phyloP scores from a whole-genome alignment of 2,113 vertebrate genomes.

The Ancistrus triradiatus region DNA sequence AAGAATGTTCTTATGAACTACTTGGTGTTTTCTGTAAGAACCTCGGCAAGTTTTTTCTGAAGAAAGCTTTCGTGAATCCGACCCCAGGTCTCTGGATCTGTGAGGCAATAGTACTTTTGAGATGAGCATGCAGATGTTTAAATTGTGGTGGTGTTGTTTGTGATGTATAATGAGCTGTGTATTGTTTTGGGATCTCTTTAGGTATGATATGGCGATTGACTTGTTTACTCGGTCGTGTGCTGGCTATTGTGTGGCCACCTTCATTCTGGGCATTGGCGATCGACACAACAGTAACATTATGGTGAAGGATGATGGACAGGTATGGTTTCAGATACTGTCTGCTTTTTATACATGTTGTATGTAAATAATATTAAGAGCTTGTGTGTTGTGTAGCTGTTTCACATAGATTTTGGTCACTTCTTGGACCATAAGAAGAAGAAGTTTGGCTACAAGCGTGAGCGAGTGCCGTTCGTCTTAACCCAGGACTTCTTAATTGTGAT shows the following conservation, averaged over 20 bases:
- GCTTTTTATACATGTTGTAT: background rate
- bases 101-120: too few species aligned
- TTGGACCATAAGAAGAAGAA: constrained; percentile 99
- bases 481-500: constrained; percentile 98
- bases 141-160: constrained; percentile 1
- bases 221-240: constrained; percentile 95
- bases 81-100: too few species aligned
- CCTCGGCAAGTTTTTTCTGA: too few species aligned
- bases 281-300: constrained; percentile 99
- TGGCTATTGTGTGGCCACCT: constrained; percentile 96
- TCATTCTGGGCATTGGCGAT: constrained; percentile 96
- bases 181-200: constrained; percentile 46
- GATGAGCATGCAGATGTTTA: too few species aligned
- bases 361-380: background rate
- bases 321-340: constrained; percentile 51
- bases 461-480: constrained; percentile 95
- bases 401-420: constrained; percentile 98
- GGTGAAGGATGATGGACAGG: constrained; percentile 98
- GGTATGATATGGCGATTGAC: constrained; percentile 96
- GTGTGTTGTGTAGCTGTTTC: constrained; percentile 80
- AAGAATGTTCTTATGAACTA: too few species aligned
- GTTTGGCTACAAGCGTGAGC: constrained; percentile 97
- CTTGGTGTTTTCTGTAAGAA: too few species aligned
- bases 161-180: background rate
- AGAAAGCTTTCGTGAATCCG: too few species aligned